Evolutionary conservation across 2,888 invertebrate genomes (phyloP).

Genomic region (Helobdella robusta): DNA sequence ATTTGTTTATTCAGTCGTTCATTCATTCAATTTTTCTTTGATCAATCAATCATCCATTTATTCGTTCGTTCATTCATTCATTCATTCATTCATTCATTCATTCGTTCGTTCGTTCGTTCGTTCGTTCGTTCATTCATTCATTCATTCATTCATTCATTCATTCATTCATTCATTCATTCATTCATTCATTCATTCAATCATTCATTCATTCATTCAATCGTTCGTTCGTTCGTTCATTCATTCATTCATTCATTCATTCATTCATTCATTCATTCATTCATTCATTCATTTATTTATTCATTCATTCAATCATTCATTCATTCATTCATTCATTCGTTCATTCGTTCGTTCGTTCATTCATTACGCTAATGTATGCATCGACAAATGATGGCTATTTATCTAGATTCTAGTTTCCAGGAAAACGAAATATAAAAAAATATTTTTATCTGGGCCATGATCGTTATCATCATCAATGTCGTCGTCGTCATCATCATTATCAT

Average conservation of each 20-base stretch:
- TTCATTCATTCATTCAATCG: background rate
- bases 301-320: background rate
- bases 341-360: background rate
- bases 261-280: background rate
- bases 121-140: background rate
- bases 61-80: constrained; percentile 1
- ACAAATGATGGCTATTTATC: too few species aligned
- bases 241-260: background rate
- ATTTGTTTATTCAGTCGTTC: constrained; percentile 13
- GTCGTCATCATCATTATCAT: too few species aligned
- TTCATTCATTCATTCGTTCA: background rate
- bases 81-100: constrained; percentile 5
- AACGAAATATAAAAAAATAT: too few species aligned
- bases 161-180: constrained; percentile 5
- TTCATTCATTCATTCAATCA: constrained; percentile 6
- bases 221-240: background rate
- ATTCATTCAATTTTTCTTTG: constrained; percentile 7
- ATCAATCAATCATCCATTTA: background rate
- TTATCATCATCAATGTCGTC: too few species aligned
- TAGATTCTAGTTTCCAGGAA: too few species aligned
- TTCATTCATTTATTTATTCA: background rate
- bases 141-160: constrained; percentile 5
- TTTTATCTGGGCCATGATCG: too few species aligned
- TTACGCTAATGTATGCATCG: too few species aligned
- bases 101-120: background rate